These are phyloP conservation scores for Nasonia giraulti DNA, from an alignment of 1,140 invertebrate genomes.

Conservation along the genomic window DNA sequence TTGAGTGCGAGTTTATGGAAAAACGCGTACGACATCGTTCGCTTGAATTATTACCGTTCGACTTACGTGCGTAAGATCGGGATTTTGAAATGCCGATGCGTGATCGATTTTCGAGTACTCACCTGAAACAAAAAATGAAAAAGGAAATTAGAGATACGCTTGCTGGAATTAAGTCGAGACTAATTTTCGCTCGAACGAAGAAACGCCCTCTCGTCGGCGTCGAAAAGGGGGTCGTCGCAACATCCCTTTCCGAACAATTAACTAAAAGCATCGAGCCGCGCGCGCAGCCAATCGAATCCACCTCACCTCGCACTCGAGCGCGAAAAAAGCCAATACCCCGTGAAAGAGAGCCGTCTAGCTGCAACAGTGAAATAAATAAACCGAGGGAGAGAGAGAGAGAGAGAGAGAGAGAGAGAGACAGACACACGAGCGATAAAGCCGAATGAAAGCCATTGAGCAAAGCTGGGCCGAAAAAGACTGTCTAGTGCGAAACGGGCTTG, in stretches of 20 bases:
- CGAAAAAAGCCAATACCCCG: background rate
- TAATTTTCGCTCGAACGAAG: no score
- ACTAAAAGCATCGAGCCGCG: background rate
- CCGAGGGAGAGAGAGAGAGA: background rate
- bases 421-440: background rate
- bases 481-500: background rate
- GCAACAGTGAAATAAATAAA: slow-evolving; percentile 3
- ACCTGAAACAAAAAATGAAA: background rate
- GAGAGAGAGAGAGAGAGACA: background rate
- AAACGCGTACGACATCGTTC: no score
- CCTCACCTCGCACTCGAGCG: background rate
- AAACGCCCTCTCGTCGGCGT: no score
- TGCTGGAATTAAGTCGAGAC: no score
- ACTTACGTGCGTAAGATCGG: background rate
- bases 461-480: background rate
- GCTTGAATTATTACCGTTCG: no score
- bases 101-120: background rate
- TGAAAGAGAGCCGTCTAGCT: background rate
- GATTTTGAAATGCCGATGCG: no score
- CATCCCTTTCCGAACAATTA: background rate
- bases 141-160: no score
- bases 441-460: background rate
- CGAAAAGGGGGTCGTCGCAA: background rate
- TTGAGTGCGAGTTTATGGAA: no score
- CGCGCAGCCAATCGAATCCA: background rate